Conservation (phyloP, 2,797 vertebrate genomes). For the Pogoniulus pusillus region DNA sequence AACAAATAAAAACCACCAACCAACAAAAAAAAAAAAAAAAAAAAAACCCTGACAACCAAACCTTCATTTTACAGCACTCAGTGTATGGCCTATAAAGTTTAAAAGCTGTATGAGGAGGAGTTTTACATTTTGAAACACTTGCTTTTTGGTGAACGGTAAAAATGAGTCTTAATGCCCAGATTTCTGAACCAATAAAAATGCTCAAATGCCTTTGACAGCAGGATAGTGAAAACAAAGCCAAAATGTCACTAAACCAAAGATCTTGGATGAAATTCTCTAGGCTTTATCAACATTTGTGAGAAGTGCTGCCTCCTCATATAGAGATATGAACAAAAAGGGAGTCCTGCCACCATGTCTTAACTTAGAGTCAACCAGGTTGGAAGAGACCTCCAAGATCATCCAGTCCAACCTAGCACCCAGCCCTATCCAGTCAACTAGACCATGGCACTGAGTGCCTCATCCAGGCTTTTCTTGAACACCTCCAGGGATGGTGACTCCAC, state of each 20-base stretch:
- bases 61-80: neutral
- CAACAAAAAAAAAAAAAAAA: no score
- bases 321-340: neutral
- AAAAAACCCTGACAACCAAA: no score
- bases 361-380: no score
- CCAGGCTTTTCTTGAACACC: no score
- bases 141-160: slow-evolving; percentile 48
- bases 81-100: slow-evolving; percentile 37
- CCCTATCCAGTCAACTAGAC: no score
- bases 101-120: slow-evolving; percentile 29
- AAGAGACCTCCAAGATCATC: no score
- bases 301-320: neutral
- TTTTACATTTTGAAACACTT: slow-evolving; percentile 44
- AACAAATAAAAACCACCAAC: no score
- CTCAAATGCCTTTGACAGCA: slow-evolving; percentile 39
- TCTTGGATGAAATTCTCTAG: neutral
- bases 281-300: neutral
- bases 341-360: neutral
- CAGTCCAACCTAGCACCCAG: no score
- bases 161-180: slow-evolving; percentile 33
- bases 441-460: no score
- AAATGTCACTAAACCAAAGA: slow-evolving; percentile 34
- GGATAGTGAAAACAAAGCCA: slow-evolving; percentile 17
- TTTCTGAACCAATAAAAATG: slow-evolving; percentile 36
- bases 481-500: no score